Conservation (phyloP, 2,113 vertebrate species). For the Paraplagusia blochii region DNA sequence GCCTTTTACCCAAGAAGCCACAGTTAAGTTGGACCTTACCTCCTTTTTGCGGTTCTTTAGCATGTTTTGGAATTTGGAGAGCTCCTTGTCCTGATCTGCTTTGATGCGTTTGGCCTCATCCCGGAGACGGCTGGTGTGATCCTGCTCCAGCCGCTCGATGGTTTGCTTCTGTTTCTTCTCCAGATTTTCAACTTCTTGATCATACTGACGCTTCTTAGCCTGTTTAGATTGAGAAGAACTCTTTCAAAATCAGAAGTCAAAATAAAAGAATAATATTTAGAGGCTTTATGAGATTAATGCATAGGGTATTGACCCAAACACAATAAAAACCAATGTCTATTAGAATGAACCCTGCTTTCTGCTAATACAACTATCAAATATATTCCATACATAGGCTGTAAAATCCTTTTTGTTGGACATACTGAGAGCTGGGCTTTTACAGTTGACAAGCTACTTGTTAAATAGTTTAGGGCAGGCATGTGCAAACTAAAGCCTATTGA, state of each 20-base stretch:
- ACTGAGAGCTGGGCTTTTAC: no score
- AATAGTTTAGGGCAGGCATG: no score
- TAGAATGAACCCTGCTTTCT: no score
- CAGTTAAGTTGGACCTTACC: slow-evolving; percentile 72
- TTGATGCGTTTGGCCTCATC: slow-evolving; percentile 98
- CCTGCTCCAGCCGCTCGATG: slow-evolving; percentile 94
- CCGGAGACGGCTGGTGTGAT: slow-evolving; percentile 91
- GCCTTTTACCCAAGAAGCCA: slow-evolving; percentile 9
- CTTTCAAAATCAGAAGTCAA: no score
- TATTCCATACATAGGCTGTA: no score
- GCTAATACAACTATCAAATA: no score
- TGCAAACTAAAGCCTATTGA: no score
- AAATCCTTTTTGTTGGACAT: no score
- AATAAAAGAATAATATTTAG: neutral
- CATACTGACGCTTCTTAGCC: slow-evolving; percentile 94
- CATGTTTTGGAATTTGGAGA: slow-evolving; percentile 96
- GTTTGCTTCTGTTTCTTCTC: slow-evolving; percentile 98
- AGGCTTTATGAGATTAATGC: no score
- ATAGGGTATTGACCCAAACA: no score
- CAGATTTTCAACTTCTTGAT: slow-evolving; percentile 95
- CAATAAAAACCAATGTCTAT: no score
- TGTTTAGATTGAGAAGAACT: slow-evolving; percentile 13
- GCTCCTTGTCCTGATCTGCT: slow-evolving; percentile 94
- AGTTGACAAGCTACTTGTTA: no score
- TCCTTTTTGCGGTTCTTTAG: slow-evolving; percentile 96